Base-by-base conservation (phyloP, 1,140 invertebrate genomes). In the Drosophila seguyi region DNA sequence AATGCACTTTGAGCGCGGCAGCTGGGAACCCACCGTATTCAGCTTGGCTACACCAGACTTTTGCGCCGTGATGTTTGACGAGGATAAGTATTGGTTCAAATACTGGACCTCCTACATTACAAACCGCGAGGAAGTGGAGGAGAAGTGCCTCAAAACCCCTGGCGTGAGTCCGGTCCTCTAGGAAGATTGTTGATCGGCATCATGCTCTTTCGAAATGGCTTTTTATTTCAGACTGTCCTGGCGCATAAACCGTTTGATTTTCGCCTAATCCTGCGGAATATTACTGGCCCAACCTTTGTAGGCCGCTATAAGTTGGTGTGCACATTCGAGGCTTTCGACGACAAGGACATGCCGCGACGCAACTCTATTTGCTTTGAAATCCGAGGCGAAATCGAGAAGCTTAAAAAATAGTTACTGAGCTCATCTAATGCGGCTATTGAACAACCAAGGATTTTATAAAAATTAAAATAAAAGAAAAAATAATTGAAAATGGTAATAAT, bases 251-350 rank as follows among this genome's bases (percentile, higher is more conserved):
- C 85, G 0, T 88, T 90, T 18, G 80, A 84, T 39, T 1, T 90
- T 8, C 31, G 29, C 11, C 42, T 88, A 27, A n/a, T 45, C 1
- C 6, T 62, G 3, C 11, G 1, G 11, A 71, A 68, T 34, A 36
- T 88, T 7, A 59, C 65, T 3, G 84, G 68, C 0, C 7, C 61
- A 8, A 22, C 16, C 11, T 36, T 84, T 1, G 11, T 45, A 6
- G 84, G 84, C n/a, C 81, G 81, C 34, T 88, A 90, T 29, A 88
- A 88, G n/a, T 8, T 73, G 13, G 61, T 88, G 25, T 2, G 59
- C 16, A 65, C 42, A 4, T 11, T 88, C 18, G 85, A 88, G 11
- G 84, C 84, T 4, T 67, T 90, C 18, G 85, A 88, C 44, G 39
- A 58, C 0, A 63, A 25, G 20, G 76, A 81, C 22, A 3, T 50